Conservation (phyloP, 2,888 invertebrate species). For the Isotomurus palustris region DNA sequence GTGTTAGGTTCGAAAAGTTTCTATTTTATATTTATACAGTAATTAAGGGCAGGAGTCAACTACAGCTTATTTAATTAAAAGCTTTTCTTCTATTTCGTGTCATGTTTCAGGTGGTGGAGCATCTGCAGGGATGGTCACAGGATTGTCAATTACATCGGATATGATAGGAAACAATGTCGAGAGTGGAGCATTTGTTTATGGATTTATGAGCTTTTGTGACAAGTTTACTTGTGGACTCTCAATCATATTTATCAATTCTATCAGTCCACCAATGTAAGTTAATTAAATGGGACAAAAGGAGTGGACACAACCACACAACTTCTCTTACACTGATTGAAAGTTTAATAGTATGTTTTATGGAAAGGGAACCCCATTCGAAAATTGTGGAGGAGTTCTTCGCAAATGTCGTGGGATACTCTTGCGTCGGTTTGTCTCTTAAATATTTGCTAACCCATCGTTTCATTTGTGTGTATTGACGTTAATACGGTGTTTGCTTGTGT, state of each 20-base stretch:
- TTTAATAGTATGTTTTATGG: neutral
- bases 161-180: slow-evolving; percentile 79
- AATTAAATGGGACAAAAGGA: too few relatives aligned
- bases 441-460: neutral
- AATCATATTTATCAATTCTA: slow-evolving; percentile 63
- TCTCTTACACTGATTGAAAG: neutral
- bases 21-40: neutral
- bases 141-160: slow-evolving; percentile 81
- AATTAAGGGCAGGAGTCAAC: neutral
- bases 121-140: slow-evolving; percentile 79
- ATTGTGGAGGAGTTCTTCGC: neutral
- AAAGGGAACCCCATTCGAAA: neutral
- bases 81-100: neutral
- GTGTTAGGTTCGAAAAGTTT: neutral
- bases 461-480: neutral
- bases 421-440: neutral
- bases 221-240: slow-evolving; percentile 83
- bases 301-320: neutral
- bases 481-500: neutral
- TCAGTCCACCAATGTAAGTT: neutral
- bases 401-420: neutral
- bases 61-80: too few relatives aligned
- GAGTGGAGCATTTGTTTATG: slow-evolving; percentile 84
- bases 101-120: slow-evolving; percentile 62
- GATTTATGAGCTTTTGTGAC: slow-evolving; percentile 86